Conservation (phyloP, 2,113 vertebrate genomes). For the Syngnathus typhle region DNA sequence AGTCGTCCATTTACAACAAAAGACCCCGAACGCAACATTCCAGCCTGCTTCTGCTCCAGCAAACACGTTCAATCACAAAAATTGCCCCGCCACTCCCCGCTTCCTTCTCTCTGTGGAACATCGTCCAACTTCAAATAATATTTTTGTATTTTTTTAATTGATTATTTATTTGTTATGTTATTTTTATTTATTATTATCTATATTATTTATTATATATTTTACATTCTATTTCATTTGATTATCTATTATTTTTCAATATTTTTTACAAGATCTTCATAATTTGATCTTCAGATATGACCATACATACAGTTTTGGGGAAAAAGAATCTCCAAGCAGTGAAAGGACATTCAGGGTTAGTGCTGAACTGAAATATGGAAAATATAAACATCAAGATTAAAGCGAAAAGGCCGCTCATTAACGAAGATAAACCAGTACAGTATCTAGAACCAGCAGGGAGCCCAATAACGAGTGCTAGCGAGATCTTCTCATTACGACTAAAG, state of each 20-base stretch:
- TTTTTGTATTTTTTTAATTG: too few species aligned
- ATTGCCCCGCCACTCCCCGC: conserved; percentile 16
- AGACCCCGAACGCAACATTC: conserved; percentile 51
- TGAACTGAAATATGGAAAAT: background rate
- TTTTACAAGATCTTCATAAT: too few species aligned
- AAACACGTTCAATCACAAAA: conserved; percentile 59
- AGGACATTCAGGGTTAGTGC: background rate
- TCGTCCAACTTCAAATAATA: background rate
- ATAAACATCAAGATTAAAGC: conserved; percentile 1
- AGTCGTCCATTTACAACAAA: conserved; percentile 48
- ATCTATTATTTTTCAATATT: too few species aligned
- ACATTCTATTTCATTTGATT: too few species aligned
- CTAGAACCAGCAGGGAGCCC: conserved; percentile 36
- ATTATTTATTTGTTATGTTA: too few species aligned
- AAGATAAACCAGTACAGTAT: conserved; percentile 37
- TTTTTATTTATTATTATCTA: too few species aligned
- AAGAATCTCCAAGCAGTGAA: too few species aligned
- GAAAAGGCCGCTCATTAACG: conserved; percentile 42
- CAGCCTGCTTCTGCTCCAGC: conserved; percentile 61
- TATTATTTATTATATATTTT: too few species aligned
- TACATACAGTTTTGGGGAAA: too few species aligned
- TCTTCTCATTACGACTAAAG: conserved; percentile 39
- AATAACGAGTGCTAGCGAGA: conserved; percentile 28
- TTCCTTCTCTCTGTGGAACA: background rate
- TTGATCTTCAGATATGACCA: too few species aligned